A percentile compares a stretch with the other conserved stretches of the same genome.
phyloP scores from a whole-genome alignment of 2,797 vertebrate genomes.

The Sebastes cheni region DNA sequence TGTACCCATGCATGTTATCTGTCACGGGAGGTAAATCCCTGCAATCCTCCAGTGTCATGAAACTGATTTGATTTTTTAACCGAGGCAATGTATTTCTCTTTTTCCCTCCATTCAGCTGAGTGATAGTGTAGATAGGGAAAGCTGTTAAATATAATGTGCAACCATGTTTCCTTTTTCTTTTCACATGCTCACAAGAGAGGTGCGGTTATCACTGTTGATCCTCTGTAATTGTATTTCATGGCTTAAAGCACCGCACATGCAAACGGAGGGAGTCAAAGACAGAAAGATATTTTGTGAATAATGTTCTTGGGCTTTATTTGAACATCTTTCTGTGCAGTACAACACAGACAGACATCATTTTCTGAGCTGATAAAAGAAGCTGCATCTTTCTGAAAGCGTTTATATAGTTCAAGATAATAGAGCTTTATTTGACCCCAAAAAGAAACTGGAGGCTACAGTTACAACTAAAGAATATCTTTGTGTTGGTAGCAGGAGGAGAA shows the following conservation, averaged over 20 bases:
- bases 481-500: conserved; percentile 19
- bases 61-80: conserved; percentile 39
- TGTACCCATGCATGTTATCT: conserved; percentile 22
- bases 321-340: background rate
- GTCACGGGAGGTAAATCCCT: conserved; percentile 29
- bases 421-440: background rate
- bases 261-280: background rate
- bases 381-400: background rate
- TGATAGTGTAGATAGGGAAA: background rate
- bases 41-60: conserved; percentile 5
- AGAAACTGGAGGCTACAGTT: background rate
- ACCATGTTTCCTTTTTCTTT: conserved; percentile 3
- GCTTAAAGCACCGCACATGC: background rate
- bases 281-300: background rate
- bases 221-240: conserved; percentile 16
- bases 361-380: background rate
- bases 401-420: background rate
- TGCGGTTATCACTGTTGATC: conserved; percentile 5
- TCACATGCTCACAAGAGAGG: background rate
- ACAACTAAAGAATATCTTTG: background rate
- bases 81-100: background rate
- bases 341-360: background rate
- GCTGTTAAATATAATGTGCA: background rate
- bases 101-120: background rate
- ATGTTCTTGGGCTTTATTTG: background rate